A percentile compares a stretch with the other conserved stretches of the same genome.
These are phyloP conservation scores for Oreochromis mossambicus DNA, from an alignment of 2,797 vertebrate species.

Conservation along the genomic window DNA sequence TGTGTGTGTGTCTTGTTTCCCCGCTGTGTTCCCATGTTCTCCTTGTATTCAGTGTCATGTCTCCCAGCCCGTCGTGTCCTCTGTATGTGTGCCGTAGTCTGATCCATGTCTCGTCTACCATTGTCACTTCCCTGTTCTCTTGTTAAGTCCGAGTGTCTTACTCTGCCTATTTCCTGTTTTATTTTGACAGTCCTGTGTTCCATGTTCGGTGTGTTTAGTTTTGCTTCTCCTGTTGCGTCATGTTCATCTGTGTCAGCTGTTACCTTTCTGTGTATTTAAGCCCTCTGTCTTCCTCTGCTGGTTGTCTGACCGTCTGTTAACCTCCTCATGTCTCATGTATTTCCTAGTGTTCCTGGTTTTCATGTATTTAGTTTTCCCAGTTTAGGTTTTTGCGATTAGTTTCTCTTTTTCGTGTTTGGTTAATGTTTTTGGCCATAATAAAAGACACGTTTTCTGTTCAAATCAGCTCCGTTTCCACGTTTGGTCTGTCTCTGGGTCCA, in stretches of 20 bases:
- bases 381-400: background rate
- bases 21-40: background rate
- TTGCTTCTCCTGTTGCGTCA: background rate
- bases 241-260: background rate
- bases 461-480: background rate
- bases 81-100: background rate
- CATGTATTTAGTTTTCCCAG: background rate
- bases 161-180: background rate
- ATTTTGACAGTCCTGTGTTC: background rate
- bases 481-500: background rate
- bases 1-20: background rate
- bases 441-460: background rate
- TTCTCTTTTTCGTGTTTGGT: background rate
- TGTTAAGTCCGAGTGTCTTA: background rate
- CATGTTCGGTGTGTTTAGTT: background rate
- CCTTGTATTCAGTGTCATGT: background rate
- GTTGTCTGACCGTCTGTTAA: fast-evolving
- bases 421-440: background rate
- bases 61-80: background rate
- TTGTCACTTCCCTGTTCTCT: background rate
- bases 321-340: background rate
- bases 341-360: background rate
- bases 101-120: background rate
- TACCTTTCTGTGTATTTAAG: background rate
- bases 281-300: background rate